These are phyloP conservation scores for Harpalus rubripes DNA, from an alignment of 2,888 invertebrate genomes.

Conservation along the genomic window DNA sequence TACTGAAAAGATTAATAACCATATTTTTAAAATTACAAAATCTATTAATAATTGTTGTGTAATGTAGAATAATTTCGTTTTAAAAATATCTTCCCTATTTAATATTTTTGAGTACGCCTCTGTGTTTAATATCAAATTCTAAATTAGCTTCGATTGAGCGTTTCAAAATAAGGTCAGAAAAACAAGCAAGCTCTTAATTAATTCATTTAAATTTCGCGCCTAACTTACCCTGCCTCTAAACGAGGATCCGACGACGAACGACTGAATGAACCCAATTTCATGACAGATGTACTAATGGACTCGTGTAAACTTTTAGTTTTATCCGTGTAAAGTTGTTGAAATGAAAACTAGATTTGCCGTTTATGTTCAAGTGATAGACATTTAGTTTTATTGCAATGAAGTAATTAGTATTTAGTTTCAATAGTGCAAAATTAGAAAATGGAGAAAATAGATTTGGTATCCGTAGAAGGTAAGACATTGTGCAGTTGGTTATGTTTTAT, in stretches of 20 bases:
- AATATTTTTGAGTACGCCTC: background rate
- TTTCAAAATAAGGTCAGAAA: conserved; percentile 52
- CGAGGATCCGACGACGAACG: background rate
- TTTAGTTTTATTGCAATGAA: conserved; percentile 21
- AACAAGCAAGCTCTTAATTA: conserved; percentile 54
- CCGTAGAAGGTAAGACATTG: background rate
- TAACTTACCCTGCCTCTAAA: background rate
- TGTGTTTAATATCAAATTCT: conserved; percentile 15
- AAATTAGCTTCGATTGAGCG: conserved; percentile 58
- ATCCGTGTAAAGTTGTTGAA: background rate
- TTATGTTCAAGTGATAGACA: conserved; percentile 5
- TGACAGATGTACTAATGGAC: background rate
- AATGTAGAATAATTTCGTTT: too few species aligned
- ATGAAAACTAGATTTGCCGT: background rate
- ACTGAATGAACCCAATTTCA: background rate
- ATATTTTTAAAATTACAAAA: too few species aligned
- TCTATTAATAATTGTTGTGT: too few species aligned
- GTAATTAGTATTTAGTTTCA: background rate
- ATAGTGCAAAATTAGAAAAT: background rate
- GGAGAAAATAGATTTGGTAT: background rate
- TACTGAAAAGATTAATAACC: too few species aligned
- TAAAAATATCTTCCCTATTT: too few species aligned
- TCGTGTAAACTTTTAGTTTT: conserved; percentile 5
- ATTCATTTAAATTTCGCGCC: conserved; percentile 47
- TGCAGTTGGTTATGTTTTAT: background rate